A percentile compares a stretch with the other conserved stretches of the same genome.
Conservation (phyloP, 2,797 vertebrate genomes). For the Margarornis squamiger region DNA sequence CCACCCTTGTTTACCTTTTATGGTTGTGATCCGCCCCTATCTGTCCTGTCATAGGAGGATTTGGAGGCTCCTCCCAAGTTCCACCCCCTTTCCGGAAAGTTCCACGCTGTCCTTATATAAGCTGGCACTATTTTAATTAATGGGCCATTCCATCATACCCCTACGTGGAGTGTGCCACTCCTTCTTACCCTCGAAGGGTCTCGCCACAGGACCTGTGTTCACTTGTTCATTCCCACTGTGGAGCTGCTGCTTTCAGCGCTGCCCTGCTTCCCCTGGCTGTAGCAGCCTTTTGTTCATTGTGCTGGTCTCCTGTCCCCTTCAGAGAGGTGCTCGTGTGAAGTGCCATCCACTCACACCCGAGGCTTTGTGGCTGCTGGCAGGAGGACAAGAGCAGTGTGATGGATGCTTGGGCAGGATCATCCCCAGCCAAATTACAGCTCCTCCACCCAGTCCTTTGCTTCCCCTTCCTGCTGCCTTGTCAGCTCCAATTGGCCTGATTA, state of each 20-base stretch:
- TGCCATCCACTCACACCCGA: background rate
- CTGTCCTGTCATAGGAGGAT: too few species aligned
- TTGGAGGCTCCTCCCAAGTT: too few species aligned
- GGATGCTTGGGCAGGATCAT: background rate
- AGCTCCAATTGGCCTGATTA: background rate
- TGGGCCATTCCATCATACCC: too few species aligned
- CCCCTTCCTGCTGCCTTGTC: background rate
- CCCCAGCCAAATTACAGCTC: background rate
- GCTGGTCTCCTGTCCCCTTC: background rate
- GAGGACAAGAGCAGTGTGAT: accelerated
- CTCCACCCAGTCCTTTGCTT: background rate
- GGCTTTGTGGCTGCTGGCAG: background rate
- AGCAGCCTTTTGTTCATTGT: background rate
- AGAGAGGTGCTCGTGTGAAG: background rate
- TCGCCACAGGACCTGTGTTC: background rate
- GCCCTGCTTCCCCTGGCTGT: background rate
- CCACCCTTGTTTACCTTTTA: too few species aligned
- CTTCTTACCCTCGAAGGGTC: too few species aligned
- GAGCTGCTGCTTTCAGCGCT: background rate
- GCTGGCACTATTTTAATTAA: too few species aligned
- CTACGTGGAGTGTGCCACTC: too few species aligned
- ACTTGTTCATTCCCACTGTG: accelerated
- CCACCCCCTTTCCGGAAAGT: too few species aligned
- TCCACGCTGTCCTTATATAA: too few species aligned
- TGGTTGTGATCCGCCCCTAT: too few species aligned